Percentiles rank a stretch among this genome's conserved stretches.
These are phyloP conservation scores for Caenorhabditis imperialis DNA, from an alignment of 2,888 invertebrate genomes.

Conservation along the genomic window DNA sequence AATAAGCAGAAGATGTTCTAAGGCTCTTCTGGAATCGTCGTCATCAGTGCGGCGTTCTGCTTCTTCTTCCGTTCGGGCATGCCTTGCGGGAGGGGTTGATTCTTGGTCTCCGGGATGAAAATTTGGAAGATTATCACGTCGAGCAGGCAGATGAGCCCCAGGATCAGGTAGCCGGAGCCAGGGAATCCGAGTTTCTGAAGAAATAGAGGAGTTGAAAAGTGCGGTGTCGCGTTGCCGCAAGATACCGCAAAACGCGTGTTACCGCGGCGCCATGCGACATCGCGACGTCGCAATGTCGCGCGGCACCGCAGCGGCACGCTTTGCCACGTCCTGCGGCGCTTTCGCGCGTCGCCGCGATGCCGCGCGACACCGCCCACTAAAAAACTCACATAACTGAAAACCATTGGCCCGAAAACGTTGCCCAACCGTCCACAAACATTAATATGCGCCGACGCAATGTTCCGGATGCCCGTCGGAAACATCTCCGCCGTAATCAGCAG, in stretches of 20 bases:
- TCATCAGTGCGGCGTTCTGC: conserved; percentile 11
- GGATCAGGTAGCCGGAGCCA: conserved; percentile 57
- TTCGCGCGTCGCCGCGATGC: no score
- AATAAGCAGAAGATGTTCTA: background rate
- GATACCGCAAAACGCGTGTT: no score
- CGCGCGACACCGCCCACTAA: no score
- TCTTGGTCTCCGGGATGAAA: conserved; percentile 65
- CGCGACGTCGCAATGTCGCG: no score
- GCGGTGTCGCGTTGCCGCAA: no score
- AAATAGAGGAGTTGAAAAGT: no score
- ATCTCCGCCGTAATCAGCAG: conserved; percentile 60
- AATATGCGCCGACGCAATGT: conserved; percentile 61
- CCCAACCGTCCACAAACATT: conserved; percentile 66
- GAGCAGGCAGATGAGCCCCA: conserved; percentile 47
- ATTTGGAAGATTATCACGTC: conserved; percentile 56
- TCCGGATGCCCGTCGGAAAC: conserved; percentile 66
- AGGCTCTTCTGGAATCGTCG: conserved; percentile 29
- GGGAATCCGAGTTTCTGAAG: conserved; percentile 49
- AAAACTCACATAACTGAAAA: conserved; percentile 60
- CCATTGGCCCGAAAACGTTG: conserved; percentile 64
- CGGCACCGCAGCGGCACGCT: no score
- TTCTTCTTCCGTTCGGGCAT: conserved; percentile 36
- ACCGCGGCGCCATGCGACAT: no score
- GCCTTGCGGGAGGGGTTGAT: conserved; percentile 52
- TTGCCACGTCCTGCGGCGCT: no score